Conservation (phyloP, 2,113 vertebrate species). For the Centropus bengalensis region DNA sequence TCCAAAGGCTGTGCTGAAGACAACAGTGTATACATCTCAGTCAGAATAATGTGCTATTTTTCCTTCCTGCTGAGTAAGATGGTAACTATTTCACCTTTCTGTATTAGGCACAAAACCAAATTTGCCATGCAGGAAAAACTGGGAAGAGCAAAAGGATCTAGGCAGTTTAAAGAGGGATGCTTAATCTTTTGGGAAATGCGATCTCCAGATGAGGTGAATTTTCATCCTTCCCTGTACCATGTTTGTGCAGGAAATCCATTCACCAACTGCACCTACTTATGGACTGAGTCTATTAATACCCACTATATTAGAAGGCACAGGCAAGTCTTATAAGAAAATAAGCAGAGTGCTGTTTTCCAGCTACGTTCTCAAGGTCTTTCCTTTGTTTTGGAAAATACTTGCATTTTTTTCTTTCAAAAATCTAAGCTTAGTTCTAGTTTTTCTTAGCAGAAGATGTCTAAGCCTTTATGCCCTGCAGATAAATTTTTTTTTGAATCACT, state of each 20-base stretch:
- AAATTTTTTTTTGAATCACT: not conserved
- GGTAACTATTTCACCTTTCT: not conserved
- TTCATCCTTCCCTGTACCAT: not conserved
- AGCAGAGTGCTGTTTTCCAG: not conserved
- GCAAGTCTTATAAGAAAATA: not conserved
- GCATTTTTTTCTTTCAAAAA: not conserved
- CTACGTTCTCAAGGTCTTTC: not conserved
- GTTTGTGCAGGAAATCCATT: not conserved
- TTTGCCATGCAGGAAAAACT: not conserved
- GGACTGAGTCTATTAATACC: not conserved
- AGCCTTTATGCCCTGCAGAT: not conserved
- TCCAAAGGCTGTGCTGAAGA: not conserved
- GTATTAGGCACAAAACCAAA: not conserved
- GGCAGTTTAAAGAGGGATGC: not conserved
- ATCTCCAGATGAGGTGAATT: not conserved
- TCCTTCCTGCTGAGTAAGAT: not conserved
- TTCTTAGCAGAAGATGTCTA: not conserved
- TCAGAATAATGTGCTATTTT: not conserved
- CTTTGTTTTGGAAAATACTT: not conserved
- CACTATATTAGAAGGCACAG: not conserved
- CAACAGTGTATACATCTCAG: not conserved
- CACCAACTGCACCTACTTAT: not conserved
- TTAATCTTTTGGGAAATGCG: not conserved
- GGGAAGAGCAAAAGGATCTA: not conserved
- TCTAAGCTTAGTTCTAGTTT: not conserved